These are phyloP conservation scores for Nesospiza acunhae DNA, from an alignment of 2,113 vertebrate genomes.

Conservation along the genomic window DNA sequence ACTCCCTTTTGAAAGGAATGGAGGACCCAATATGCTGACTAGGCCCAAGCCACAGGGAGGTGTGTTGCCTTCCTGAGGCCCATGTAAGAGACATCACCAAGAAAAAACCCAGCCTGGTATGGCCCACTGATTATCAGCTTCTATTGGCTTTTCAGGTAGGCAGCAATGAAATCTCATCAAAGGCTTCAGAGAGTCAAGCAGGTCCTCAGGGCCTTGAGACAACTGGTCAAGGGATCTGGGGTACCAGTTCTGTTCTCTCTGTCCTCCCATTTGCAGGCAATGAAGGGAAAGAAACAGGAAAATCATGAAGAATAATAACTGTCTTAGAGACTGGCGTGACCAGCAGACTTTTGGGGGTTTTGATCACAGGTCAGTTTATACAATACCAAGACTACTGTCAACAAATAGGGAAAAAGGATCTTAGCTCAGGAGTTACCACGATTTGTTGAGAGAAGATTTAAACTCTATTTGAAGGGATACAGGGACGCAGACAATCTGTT, in stretches of 20 bases:
- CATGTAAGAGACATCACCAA: neutral
- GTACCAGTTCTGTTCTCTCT: neutral
- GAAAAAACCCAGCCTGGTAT: neutral
- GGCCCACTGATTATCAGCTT: neutral
- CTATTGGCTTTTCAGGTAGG: too few species aligned
- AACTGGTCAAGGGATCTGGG: neutral
- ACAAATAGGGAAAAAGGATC: neutral
- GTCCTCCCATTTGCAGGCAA: neutral
- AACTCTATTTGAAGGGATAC: fast-evolving
- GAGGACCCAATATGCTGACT: neutral
- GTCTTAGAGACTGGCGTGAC: neutral
- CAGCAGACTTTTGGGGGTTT: neutral
- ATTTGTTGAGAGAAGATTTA: neutral
- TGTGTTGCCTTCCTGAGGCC: neutral
- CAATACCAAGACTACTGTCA: neutral
- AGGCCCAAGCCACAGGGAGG: neutral
- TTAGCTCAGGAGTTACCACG: neutral
- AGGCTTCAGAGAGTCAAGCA: neutral
- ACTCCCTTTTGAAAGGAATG: neutral
- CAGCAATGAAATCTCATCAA: neutral
- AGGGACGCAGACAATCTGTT: neutral
- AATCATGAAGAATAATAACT: neutral
- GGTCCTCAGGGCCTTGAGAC: neutral
- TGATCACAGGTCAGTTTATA: neutral
- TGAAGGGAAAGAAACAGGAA: neutral